Conservation (phyloP, 2,113 vertebrate genomes). For the Eudyptes chrysolophus region DNA sequence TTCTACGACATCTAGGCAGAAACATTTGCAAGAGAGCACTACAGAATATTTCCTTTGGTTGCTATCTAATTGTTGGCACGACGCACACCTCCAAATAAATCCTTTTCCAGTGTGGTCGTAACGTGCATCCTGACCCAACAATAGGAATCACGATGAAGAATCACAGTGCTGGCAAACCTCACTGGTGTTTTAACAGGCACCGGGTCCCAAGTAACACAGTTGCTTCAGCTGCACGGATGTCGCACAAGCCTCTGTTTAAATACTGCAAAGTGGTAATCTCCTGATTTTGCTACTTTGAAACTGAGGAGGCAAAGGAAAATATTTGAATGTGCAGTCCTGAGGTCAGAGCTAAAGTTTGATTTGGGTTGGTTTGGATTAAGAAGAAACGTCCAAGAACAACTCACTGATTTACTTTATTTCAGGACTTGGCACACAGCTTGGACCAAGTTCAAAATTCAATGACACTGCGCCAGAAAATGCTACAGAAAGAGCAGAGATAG, state of each 20-base stretch:
- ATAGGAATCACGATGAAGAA: not conserved
- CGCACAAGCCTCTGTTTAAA: slow-evolving; percentile 39
- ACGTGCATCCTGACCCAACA: not conserved
- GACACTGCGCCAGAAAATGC: slow-evolving; percentile 67
- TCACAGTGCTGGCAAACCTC: not conserved
- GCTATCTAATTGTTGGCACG: not conserved
- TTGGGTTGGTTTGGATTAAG: slow-evolving; percentile 71
- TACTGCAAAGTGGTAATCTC: slow-evolving; percentile 47
- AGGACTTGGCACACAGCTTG: slow-evolving; percentile 77
- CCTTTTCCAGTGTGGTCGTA: not conserved
- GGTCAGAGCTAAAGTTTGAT: slow-evolving; percentile 76
- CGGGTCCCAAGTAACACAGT: not conserved
- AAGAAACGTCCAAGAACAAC: slow-evolving; percentile 79
- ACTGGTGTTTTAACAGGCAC: not conserved
- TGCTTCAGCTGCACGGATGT: not conserved
- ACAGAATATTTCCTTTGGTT: not conserved
- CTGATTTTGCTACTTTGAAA: slow-evolving; percentile 61
- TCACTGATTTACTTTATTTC: slow-evolving; percentile 80
- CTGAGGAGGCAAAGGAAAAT: slow-evolving; percentile 60
- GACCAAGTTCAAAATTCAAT: slow-evolving; percentile 68
- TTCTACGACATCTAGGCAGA: not conserved
- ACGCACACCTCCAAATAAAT: not conserved
- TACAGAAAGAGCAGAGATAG: slow-evolving; percentile 70
- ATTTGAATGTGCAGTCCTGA: slow-evolving; percentile 73
- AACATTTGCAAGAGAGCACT: not conserved